A percentile compares a stretch with the other conserved stretches of the same genome.
Evolutionary conservation across 2,113 vertebrate species (phyloP).

Genomic region (Saguinus imperator): DNA sequence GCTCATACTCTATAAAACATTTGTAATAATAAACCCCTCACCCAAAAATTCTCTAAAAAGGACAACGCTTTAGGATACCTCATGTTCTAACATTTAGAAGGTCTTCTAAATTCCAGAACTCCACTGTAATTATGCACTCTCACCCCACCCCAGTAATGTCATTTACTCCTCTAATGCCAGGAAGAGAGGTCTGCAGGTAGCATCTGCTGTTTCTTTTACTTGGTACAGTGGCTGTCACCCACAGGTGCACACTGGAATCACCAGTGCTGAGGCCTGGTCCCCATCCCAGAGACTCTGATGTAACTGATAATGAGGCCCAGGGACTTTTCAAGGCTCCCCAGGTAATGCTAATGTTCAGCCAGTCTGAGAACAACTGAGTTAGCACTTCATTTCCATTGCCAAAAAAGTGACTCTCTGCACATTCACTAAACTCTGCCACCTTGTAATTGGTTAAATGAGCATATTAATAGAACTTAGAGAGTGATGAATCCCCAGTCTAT

Average conservation of each 20-base stretch:
- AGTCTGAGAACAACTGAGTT: not conserved
- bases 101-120: not conserved
- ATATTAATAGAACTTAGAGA: constrained; percentile 21
- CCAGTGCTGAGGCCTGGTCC: not conserved
- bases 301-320: not conserved
- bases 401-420: not conserved
- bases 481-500: not conserved
- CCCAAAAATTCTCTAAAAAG: not conserved
- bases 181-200: not conserved
- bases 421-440: not conserved
- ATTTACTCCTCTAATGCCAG: not conserved
- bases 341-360: not conserved
- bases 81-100: not conserved
- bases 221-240: not conserved
- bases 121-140: not conserved
- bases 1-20: not conserved
- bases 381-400: not conserved
- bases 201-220: not conserved
- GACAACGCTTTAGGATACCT: not conserved
- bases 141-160: not conserved
- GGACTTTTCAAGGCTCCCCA: not conserved
- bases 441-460: not conserved
- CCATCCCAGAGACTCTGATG: not conserved
- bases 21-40: not conserved
- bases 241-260: not conserved